A percentile compares a stretch with the other conserved stretches of the same genome.
phyloP scores from a whole-genome alignment of 2,888 invertebrate genomes.

The Spilosoma lubricipeda region DNA sequence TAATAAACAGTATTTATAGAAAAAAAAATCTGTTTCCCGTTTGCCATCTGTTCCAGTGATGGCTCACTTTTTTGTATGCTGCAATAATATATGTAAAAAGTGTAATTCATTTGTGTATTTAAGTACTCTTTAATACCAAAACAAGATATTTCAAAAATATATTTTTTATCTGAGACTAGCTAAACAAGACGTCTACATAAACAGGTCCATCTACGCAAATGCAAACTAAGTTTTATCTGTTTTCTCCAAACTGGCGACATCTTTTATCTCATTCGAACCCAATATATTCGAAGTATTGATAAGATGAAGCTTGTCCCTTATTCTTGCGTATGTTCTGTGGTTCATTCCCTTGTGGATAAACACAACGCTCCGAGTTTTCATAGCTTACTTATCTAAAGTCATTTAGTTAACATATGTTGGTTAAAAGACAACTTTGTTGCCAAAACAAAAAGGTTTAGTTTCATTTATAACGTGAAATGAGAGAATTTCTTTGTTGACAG shows the following conservation, averaged over 20 bases:
- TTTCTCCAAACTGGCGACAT: slow-evolving; percentile 12
- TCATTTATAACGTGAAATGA: slow-evolving; percentile 11
- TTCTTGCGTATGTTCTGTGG: slow-evolving; percentile 26
- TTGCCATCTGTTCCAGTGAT: no score
- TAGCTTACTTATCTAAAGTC: slow-evolving; percentile 40
- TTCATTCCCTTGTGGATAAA: slow-evolving; percentile 36
- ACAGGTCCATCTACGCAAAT: not conserved
- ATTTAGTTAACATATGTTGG: slow-evolving; percentile 4
- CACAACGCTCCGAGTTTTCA: slow-evolving; percentile 29
- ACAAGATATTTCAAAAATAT: no score
- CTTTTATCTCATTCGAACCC: slow-evolving; percentile 25
- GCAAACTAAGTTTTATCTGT: slow-evolving; percentile 11
- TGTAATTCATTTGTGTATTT: no score
- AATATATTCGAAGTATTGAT: slow-evolving; percentile 23
- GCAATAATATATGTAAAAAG: no score
- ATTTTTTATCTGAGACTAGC: no score
- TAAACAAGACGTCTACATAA: not conserved
- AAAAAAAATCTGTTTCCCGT: no score
- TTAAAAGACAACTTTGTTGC: slow-evolving; percentile 5
- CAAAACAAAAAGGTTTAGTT: slow-evolving; percentile 3
- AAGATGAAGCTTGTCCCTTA: slow-evolving; percentile 16
- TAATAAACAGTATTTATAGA: no score
- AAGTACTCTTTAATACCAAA: no score
- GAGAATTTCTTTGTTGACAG: slow-evolving; percentile 34
- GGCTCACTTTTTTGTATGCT: no score